A percentile compares a stretch with the other conserved stretches of the same genome.
Conservation (phyloP, 1,140 invertebrate genomes). For the Homarus americanus region DNA sequence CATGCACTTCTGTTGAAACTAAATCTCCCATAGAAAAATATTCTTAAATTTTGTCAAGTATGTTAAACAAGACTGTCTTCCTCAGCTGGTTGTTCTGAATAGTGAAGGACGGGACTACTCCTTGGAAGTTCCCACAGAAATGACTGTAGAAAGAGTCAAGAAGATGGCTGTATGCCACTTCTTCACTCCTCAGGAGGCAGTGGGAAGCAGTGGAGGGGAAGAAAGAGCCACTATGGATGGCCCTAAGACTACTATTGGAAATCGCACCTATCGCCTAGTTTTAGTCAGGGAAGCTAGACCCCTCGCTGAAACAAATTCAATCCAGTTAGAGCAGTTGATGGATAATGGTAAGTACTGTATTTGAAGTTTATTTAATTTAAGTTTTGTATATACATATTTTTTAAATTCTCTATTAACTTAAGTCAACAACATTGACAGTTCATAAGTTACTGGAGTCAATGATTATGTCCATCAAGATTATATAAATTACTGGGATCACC, state of each 20-base stretch:
- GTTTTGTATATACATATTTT: too few species aligned
- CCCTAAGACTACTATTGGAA: conserved; percentile 12
- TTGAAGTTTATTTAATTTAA: too few species aligned
- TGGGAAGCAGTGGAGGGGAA: conserved; percentile 23
- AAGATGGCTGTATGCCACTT: conserved; percentile 70
- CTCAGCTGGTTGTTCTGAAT: conserved; percentile 62
- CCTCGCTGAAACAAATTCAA: conserved; percentile 34
- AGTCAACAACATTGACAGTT: too few species aligned
- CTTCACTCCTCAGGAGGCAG: conserved; percentile 41
- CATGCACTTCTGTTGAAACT: too few species aligned
- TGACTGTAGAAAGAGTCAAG: conserved; percentile 58
- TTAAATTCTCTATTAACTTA: too few species aligned
- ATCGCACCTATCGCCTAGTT: conserved; percentile 40
- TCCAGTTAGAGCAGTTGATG: conserved; percentile 50
- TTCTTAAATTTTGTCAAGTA: too few species aligned
- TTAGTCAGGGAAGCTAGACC: conserved; percentile 53
- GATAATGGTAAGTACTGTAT: conserved; percentile 64
- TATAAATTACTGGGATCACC: too few species aligned
- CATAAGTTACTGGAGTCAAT: too few species aligned
- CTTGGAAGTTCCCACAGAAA: conserved; percentile 54
- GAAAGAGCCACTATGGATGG: conserved; percentile 24
- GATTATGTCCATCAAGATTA: too few species aligned
- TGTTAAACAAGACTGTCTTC: too few species aligned
- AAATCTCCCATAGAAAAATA: too few species aligned
- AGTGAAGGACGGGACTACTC: conserved; percentile 56